phyloP scores from a whole-genome alignment of 2,797 vertebrate species.

The Miichthys miiuy region DNA sequence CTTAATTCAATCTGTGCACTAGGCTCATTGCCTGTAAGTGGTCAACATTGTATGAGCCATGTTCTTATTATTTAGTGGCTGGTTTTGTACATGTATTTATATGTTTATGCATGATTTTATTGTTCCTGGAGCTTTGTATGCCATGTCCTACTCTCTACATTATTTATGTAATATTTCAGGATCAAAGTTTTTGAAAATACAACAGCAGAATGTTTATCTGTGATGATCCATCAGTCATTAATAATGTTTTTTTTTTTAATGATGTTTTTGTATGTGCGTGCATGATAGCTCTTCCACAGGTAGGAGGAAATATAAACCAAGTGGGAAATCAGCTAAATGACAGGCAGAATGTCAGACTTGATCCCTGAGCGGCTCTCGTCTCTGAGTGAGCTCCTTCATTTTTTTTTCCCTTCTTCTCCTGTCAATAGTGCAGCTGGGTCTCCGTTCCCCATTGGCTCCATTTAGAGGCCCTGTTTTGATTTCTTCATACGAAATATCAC shows the following conservation, averaged over 20 bases:
- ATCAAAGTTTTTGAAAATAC: conserved; percentile 11
- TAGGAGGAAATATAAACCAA: conserved; percentile 27
- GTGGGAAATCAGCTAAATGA: conserved; percentile 58
- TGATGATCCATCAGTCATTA: conserved; percentile 29
- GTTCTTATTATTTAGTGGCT: neutral
- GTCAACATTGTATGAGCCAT: neutral
- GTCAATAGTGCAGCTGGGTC: conserved; percentile 61
- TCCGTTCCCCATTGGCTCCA: conserved; percentile 52
- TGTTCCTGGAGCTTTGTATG: neutral
- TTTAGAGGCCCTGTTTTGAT: conserved; percentile 72
- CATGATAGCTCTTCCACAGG: conserved; percentile 40
- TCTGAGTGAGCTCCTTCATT: conserved; percentile 22
- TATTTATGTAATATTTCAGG: conserved; percentile 13
- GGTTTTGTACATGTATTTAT: neutral
- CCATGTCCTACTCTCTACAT: neutral
- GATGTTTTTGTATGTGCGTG: neutral
- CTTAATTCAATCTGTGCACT: neutral
- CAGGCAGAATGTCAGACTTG: conserved; percentile 56
- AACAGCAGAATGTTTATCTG: neutral
- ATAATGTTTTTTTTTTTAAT: conserved; percentile 8
- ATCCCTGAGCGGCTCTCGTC: conserved; percentile 47
- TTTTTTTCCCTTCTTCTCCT: conserved; percentile 23
- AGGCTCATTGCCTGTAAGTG: neutral
- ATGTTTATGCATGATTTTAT: neutral
- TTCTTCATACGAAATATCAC: conserved; percentile 69